A percentile compares a stretch with the other conserved stretches of the same genome.
Evolutionary conservation across 2,113 vertebrate species (phyloP).

Genomic region (Psephotus haematonotus): DNA sequence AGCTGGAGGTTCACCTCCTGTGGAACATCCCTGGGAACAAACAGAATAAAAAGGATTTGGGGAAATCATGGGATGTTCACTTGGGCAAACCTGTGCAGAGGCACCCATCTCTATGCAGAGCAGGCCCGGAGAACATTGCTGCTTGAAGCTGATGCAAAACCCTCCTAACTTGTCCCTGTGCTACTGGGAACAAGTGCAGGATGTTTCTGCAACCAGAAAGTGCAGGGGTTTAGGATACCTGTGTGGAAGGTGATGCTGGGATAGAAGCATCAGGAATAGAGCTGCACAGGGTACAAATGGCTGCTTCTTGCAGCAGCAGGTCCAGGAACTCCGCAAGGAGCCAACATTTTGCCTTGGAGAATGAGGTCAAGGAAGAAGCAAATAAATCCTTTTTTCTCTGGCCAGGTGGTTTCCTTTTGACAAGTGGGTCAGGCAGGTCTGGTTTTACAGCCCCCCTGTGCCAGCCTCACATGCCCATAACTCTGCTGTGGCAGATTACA

Average conservation of each 20-base stretch:
- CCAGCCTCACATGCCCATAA: conserved; percentile 32
- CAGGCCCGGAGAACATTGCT: neutral
- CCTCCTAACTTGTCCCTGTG: neutral
- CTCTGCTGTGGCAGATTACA: conserved; percentile 22
- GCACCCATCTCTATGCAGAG: neutral
- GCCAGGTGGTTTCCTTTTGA: conserved; percentile 31
- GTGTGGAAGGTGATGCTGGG: neutral
- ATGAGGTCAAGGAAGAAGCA: neutral
- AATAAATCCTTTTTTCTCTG: neutral
- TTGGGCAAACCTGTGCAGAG: neutral
- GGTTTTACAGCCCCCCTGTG: conserved; percentile 48
- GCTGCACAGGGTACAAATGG: neutral
- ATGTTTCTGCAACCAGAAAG: neutral
- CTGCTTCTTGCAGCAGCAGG: neutral
- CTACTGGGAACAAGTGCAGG: neutral
- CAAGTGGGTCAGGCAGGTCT: conserved; percentile 19
- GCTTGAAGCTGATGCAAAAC: neutral
- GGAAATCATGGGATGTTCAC: neutral
- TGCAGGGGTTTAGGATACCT: neutral
- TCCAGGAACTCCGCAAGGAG: neutral
- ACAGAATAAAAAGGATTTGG: neutral
- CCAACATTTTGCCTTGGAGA: neutral
- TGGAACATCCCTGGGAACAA: neutral
- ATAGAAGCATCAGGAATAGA: neutral
- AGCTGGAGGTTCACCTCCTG: neutral